Evolutionary conservation across 2,888 invertebrate species (phyloP).

Genomic region (Achlya flavicornis): DNA sequence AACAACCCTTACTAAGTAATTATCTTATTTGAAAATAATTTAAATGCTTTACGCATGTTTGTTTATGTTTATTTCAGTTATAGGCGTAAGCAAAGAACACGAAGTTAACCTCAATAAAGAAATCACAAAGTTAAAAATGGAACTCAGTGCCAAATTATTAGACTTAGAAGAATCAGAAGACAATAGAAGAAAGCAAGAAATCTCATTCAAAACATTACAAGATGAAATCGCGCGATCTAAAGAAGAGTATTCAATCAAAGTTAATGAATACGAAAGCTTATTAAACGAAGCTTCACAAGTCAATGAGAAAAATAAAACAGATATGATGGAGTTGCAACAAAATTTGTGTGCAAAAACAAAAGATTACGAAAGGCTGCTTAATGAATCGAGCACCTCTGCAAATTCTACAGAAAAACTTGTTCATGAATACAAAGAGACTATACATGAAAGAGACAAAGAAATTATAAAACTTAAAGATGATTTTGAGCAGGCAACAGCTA

Average conservation of each 20-base stretch:
- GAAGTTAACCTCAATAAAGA: constrained; percentile 79
- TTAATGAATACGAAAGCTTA: constrained; percentile 76
- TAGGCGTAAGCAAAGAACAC: constrained; percentile 75
- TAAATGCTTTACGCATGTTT: background rate
- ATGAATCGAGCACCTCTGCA: constrained; percentile 63
- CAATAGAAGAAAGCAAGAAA: constrained; percentile 68
- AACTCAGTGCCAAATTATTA: constrained; percentile 81
- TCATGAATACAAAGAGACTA: constrained; percentile 75
- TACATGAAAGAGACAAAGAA: constrained; percentile 82
- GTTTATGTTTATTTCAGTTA: constrained; percentile 54
- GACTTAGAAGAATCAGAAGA: constrained; percentile 81
- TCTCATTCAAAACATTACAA: constrained; percentile 62
- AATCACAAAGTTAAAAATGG: constrained; percentile 80
- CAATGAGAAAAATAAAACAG: constrained; percentile 70
- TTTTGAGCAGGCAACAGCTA: constrained; percentile 74
- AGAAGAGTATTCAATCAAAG: constrained; percentile 68
- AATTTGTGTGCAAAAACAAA: constrained; percentile 67
- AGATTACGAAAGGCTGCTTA: constrained; percentile 68
- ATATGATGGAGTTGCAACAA: constrained; percentile 71
- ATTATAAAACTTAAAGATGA: constrained; percentile 80
- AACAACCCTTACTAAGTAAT: background rate
- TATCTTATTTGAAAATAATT: background rate
- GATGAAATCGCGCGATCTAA: constrained; percentile 68
- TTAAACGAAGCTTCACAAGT: constrained; percentile 71
- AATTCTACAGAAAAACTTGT: constrained; percentile 72